Evolutionary conservation across 2,888 invertebrate genomes (phyloP).

Genomic region (Synergus gifuensis): DNA sequence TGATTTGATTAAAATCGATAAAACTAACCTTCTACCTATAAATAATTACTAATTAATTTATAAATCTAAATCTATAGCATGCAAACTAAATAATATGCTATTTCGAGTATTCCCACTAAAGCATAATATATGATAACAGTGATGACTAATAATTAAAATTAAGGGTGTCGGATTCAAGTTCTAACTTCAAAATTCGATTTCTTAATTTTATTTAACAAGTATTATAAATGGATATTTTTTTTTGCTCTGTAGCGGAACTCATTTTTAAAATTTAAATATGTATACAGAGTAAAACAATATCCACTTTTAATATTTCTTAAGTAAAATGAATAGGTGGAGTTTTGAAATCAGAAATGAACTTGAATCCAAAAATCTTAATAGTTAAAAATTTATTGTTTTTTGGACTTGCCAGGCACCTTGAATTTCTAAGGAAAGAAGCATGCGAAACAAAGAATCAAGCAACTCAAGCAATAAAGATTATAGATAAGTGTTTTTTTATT

Average conservation of each 20-base stretch:
- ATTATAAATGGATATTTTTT: no score
- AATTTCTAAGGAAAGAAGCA: not conserved
- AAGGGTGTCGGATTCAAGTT: no score
- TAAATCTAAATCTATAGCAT: not conserved
- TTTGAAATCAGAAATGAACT: no score
- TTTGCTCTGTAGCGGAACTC: no score
- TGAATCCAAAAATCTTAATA: no score
- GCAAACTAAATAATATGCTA: not conserved
- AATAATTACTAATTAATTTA: not conserved
- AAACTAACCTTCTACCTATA: not conserved
- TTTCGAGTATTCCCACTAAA: not conserved
- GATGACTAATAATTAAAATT: not conserved
- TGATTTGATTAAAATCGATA: not conserved
- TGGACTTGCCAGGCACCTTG: not conserved
- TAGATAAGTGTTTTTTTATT: conserved; percentile 28
- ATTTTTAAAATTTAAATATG: no score
- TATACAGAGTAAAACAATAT: no score
- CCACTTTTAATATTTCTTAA: no score
- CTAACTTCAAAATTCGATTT: no score
- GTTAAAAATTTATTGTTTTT: no score
- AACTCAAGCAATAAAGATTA: not conserved
- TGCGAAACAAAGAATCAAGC: not conserved
- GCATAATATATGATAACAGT: not conserved
- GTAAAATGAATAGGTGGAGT: no score
- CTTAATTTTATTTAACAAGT: no score